Evolutionary conservation across 1,140 invertebrate genomes (phyloP).

Genomic region (Papilio xuthus): DNA sequence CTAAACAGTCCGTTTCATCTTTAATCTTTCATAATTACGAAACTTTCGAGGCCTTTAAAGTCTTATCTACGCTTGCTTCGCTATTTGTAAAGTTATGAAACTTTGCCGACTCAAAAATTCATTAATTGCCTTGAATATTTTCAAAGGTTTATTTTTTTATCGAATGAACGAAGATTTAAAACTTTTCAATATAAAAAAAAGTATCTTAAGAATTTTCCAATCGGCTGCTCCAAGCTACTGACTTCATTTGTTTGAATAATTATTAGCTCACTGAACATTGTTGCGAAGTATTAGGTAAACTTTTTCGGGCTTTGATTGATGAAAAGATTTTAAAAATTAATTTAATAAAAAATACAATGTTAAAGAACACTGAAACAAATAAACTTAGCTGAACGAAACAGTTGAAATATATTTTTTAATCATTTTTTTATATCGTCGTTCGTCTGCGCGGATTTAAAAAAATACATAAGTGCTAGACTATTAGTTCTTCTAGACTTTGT

Average conservation of each 20-base stretch:
- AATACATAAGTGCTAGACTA: too few relatives aligned
- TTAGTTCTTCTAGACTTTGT: too few relatives aligned
- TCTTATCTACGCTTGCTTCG: constrained; percentile 39
- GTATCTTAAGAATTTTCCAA: constrained; percentile 20
- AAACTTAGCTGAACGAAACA: not conserved
- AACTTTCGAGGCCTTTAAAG: constrained; percentile 39
- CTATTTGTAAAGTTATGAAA: constrained; percentile 39
- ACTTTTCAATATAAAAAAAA: constrained; percentile 33
- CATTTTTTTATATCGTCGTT: too few relatives aligned
- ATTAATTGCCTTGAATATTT: constrained; percentile 39
- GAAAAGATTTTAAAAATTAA: not conserved
- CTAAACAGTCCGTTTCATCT: constrained; percentile 34
- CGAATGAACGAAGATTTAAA: constrained; percentile 35
- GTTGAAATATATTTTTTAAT: not conserved
- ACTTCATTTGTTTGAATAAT: constrained; percentile 19
- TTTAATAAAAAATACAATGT: too few relatives aligned
- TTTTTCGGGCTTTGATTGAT: not conserved
- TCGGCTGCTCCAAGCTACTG: constrained; percentile 2
- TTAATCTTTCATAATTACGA: constrained; percentile 39
- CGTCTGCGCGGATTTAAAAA: too few relatives aligned
- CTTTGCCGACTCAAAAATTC: constrained; percentile 36
- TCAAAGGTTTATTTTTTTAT: constrained; percentile 38
- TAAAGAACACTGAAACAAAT: not conserved
- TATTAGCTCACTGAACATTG: not conserved
- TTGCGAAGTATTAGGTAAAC: not conserved